Conservation (phyloP, 2,113 vertebrate genomes). For the Aspiorhynchus laticeps region DNA sequence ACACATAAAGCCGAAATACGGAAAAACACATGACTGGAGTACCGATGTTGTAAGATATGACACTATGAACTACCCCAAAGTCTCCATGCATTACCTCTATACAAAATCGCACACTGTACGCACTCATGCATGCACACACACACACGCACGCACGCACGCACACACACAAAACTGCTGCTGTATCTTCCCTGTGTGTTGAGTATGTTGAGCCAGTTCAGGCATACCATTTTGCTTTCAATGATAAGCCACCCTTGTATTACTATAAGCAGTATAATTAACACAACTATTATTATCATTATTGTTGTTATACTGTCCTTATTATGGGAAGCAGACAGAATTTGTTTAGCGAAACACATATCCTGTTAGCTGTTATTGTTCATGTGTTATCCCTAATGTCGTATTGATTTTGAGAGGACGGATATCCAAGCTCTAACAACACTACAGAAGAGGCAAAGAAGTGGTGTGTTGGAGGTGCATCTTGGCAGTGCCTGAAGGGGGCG, state of each 20-base stretch:
- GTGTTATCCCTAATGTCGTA: conserved; percentile 73
- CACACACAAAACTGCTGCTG: conserved; percentile 54
- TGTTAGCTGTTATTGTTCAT: conserved; percentile 76
- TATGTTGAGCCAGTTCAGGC: conserved; percentile 46
- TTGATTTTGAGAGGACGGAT: conserved; percentile 76
- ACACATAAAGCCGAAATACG: conserved; percentile 62
- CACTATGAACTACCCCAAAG: conserved; percentile 55
- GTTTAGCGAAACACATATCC: conserved; percentile 73
- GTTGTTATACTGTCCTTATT: conserved; percentile 73
- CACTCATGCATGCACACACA: conserved; percentile 34
- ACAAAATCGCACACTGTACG: conserved; percentile 31
- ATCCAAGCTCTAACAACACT: conserved; percentile 77
- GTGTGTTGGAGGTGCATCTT: conserved; percentile 58
- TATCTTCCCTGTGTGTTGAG: conserved; percentile 49
- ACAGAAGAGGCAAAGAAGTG: conserved; percentile 68
- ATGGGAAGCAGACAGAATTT: conserved; percentile 77
- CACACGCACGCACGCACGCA: conserved; percentile 44
- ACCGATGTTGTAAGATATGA: conserved; percentile 54
- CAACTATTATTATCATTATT: conserved; percentile 57
- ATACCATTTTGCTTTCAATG: conserved; percentile 43
- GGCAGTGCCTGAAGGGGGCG: conserved; percentile 57
- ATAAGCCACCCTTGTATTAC: conserved; percentile 52
- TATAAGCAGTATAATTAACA: conserved; percentile 45
- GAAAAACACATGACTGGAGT: conserved; percentile 67
- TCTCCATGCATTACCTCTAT: conserved; percentile 57